Evolutionary conservation across 1,140 invertebrate genomes (phyloP), one percentile per base, ranked within the genome.

Genomic region (Zaprionus capensis): DNA sequence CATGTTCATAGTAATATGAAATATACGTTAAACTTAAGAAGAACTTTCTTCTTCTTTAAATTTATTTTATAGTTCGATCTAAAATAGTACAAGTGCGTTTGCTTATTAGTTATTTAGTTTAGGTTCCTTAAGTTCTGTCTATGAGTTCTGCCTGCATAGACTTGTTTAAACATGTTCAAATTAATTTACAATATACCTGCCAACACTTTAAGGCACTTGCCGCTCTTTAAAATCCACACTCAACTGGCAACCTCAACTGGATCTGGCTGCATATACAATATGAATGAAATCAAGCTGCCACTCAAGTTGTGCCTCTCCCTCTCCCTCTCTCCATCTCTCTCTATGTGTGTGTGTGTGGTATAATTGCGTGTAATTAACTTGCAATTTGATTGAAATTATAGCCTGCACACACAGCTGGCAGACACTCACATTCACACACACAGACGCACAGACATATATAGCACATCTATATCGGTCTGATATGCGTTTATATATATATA

Each of bases 341-440:
- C 15, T 41, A 15, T 4, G 41, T 55, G 56, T 78, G 70, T 78
- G 70, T 84, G 64, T 73, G 64, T 73, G 58, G 61, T 79, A 71
- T 87, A 87, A 87, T 87, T 87, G 84, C 81, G 81, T 84, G 84
- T 81, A 87, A 87, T 86, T 86, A 86, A 87, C 71, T 87, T 84
- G 81, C 85, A 82, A 90, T 87, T 88, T 88, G 84, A 87, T 87
- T 87, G 85, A 87, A 87, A 87, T 87, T 87, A 88, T 87, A 88
- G 73, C 65, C 68, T 70, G 28, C 64, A 82, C 44, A 71, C 46
- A 57, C 56, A 24, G 17, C 55, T 53, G 34, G 38, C 66, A 20
- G 38, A 28, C 22, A 58, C 59, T n/a, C 53, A 26, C 53, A 51
- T 11, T 0, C 4, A 24, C 1, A 26, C 12, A 31, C 6, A 28